Conservation (phyloP, 1,140 invertebrate species). For the Drosophila setifemur region DNA sequence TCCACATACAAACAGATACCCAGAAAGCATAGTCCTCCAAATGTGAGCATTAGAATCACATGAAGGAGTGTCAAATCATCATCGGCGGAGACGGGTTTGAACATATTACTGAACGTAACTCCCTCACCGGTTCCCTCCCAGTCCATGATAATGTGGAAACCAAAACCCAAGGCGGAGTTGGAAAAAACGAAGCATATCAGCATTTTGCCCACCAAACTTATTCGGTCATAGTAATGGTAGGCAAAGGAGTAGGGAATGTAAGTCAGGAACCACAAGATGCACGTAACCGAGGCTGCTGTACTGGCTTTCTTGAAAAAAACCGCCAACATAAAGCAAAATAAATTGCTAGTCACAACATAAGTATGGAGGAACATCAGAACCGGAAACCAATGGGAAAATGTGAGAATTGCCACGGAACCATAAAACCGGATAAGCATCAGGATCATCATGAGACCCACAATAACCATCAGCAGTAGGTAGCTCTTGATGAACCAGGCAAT, state of each 20-base stretch:
- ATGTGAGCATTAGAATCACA: conserved; percentile 85
- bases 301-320: conserved; percentile 85
- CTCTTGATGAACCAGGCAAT: conserved; percentile 92
- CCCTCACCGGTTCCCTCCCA: conserved; percentile 60
- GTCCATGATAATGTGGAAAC: conserved; percentile 86
- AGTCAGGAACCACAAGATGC: conserved; percentile 87
- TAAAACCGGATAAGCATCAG: conserved; percentile 8
- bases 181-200: conserved; percentile 85
- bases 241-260: conserved; percentile 89
- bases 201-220: conserved; percentile 83
- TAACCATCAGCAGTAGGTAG: conserved; percentile 87
- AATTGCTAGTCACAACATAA: conserved; percentile 83
- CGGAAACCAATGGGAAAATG: conserved; percentile 72
- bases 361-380: conserved; percentile 84
- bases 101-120: conserved; percentile 88
- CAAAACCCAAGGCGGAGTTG: conserved; percentile 90
- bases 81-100: conserved; percentile 86
- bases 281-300: conserved; percentile 85
- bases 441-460: conserved; percentile 83
- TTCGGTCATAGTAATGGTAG: conserved; percentile 84
- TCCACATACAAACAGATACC: conserved; percentile 89
- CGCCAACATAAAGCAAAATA: conserved; percentile 86
- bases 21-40: conserved; percentile 86
- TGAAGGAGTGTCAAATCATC: conserved; percentile 87
- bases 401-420: conserved; percentile 54